Base-by-base conservation (phyloP, 2,888 invertebrate species). In the Acrobasis consociella region DNA sequence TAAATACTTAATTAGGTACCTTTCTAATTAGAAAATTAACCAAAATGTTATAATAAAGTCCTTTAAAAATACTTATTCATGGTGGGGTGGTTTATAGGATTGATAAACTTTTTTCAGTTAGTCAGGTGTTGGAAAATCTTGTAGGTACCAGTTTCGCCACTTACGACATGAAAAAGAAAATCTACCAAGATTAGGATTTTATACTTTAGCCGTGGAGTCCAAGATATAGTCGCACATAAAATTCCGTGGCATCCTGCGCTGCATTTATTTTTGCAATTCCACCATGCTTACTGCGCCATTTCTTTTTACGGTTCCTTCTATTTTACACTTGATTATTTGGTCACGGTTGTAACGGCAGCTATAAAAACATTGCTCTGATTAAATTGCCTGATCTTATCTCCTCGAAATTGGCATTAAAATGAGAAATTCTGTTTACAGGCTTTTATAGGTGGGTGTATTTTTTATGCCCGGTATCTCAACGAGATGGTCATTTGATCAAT, bases 321-420 rank as follows among this genome's bases (percentile, higher is more conserved):
- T 52, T 52, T 31, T 22, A 52, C 31, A 52, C 31, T 52, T 31
- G 52, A 31, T 52, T 52, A 52, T 52, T 52, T 31, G 17, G 51
- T 17, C 17, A 22, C 17, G 52, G 31, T 17, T 52, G 52, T 31
- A 31, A 52, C 13, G 52, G 31, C 5, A 10, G 22, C 51, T 52
- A 42, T 58, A 39, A 52, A 52, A 51, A 17, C 17, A 22, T 31
- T 31, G 9, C 31, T 11, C 11, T 52, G 51, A 51, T 51, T 22
- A 22, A 22, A 51, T 51, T 51, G 8, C 11, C 13, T 22, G 51
- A 17, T 11, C 13, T 22, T 51, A 51, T 51, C 51, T 16, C 51
- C 42, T 10, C 7, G 42, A 42, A 42, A 42, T 42, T 42, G 42
- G 11, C n/a, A 46, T 46, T 13, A 31, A 31, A 31, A 31, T 31